Conservation (phyloP, 2,888 invertebrate species). For the Leptinotarsa rubiginosa region DNA sequence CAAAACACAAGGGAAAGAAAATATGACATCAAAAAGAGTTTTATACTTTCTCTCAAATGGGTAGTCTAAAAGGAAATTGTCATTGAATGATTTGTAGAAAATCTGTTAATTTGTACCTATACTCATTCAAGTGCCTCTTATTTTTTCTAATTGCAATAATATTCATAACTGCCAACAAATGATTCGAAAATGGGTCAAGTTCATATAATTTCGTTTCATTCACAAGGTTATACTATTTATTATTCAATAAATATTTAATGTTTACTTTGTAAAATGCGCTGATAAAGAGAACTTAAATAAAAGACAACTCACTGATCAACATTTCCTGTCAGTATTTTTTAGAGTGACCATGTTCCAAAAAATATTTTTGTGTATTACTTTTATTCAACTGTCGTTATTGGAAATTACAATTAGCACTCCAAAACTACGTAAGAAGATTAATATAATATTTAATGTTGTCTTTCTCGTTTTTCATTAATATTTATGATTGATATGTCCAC, state of each 20-base stretch:
- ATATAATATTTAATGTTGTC: background rate
- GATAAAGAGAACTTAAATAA: background rate
- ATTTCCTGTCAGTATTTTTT: background rate
- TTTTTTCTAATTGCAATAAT: background rate
- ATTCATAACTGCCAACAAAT: background rate
- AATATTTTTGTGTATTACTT: conserved; percentile 17
- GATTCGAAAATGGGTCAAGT: background rate
- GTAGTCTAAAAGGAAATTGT: too few relatives aligned
- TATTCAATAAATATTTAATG: background rate
- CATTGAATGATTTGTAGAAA: too few relatives aligned
- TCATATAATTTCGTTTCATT: background rate
- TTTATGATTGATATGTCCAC: too few relatives aligned
- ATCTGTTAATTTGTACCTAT: too few relatives aligned
- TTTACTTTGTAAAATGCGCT: background rate
- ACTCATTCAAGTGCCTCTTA: background rate
- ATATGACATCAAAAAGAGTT: too few relatives aligned
- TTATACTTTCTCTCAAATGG: too few relatives aligned
- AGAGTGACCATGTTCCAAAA: conserved; percentile 20
- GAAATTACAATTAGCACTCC: background rate
- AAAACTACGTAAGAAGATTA: conserved; percentile 31
- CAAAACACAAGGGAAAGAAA: too few relatives aligned
- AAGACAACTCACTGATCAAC: background rate
- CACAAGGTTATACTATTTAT: background rate
- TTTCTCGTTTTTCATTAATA: too few relatives aligned
- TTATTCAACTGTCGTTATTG: conserved; percentile 12